Conservation (phyloP, 2,797 vertebrate species). For the Chromobotia macracanthus region DNA sequence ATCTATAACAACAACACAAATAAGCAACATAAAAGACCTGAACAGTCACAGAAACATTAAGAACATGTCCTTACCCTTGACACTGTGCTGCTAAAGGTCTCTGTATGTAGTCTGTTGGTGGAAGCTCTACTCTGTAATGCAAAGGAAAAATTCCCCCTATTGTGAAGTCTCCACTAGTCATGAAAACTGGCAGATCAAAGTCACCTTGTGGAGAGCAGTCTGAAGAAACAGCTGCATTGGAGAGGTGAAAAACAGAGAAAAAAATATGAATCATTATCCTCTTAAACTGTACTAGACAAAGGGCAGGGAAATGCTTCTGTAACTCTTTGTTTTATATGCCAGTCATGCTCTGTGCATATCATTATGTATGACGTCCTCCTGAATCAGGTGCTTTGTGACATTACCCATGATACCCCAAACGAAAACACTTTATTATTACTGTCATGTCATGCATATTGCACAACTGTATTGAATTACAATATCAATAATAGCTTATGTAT, state of each 20-base stretch:
- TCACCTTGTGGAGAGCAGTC: constrained; percentile 56
- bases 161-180: constrained; percentile 59
- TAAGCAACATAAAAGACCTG: not conserved
- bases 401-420: not conserved
- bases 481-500: too few relatives aligned
- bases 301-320: not conserved
- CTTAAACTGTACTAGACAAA: not conserved
- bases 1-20: too few relatives aligned
- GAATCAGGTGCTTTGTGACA: constrained; percentile 17
- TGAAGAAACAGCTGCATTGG: constrained; percentile 18
- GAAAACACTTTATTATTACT: not conserved
- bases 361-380: constrained; percentile 33
- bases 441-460: not conserved
- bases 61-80: constrained; percentile 55
- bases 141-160: constrained; percentile 67
- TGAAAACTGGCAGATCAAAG: constrained; percentile 60
- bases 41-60: not conserved
- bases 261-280: constrained; percentile 47
- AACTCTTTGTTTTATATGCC: constrained; percentile 55
- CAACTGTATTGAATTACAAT: too few relatives aligned
- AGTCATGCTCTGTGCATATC: constrained; percentile 24
- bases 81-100: constrained; percentile 60
- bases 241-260: constrained; percentile 29
- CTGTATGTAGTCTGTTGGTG: constrained; percentile 48
- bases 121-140: constrained; percentile 63